These are phyloP conservation scores for Silurus asotus DNA, from an alignment of 2,113 vertebrate species.

Conservation along the genomic window DNA sequence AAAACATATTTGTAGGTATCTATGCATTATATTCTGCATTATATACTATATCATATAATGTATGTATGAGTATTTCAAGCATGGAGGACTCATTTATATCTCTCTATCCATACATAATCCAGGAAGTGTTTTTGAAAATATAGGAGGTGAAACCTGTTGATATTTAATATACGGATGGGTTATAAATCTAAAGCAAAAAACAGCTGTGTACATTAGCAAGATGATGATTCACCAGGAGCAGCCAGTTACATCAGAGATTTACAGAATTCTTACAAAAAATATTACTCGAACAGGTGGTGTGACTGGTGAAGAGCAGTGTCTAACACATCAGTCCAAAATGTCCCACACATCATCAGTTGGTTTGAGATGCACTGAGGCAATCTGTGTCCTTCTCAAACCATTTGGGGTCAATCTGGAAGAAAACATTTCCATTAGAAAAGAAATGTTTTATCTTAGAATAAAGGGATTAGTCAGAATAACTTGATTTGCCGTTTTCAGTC, in stretches of 20 bases:
- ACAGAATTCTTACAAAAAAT: neutral
- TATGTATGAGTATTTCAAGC: neutral
- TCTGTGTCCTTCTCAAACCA: neutral
- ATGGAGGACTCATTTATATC: neutral
- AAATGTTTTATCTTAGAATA: neutral
- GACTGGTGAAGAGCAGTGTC: neutral
- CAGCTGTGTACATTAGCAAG: neutral
- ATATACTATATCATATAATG: conserved; percentile 3
- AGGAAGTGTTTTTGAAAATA: neutral
- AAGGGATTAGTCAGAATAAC: neutral
- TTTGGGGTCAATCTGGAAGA: neutral
- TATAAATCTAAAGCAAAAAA: neutral
- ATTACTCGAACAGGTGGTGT: neutral
- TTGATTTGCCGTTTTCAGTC: neutral
- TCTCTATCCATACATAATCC: neutral
- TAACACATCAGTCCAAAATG: neutral
- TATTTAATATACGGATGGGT: too few relatives aligned
- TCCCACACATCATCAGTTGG: neutral
- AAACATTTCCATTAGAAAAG: neutral
- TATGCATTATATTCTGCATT: too few relatives aligned
- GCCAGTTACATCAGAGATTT: neutral
- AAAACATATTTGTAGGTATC: neutral
- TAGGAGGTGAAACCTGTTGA: neutral
- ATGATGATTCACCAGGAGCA: neutral
- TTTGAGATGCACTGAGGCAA: neutral